Evolutionary conservation across 2,113 vertebrate genomes (phyloP), one percentile per base, ranked within the genome.

Genomic region (Eolophus roseicapilla): DNA sequence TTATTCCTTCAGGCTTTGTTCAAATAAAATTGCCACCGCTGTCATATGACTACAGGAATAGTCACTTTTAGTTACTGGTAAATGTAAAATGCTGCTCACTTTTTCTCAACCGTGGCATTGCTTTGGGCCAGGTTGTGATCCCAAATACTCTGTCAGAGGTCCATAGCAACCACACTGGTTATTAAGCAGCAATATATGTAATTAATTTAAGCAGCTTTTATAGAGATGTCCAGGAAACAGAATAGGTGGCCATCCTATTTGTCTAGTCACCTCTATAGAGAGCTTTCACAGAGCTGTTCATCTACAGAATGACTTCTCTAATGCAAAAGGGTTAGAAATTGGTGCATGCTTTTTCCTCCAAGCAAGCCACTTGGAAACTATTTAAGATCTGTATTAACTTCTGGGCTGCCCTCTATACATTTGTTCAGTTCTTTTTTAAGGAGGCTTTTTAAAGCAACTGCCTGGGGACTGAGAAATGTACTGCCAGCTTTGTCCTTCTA

Each of bases 1-100:
- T 94, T 91, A 25, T 59, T 92, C 85, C 78, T 90, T 70, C 3
- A 2, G 92, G 67, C 78, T 85, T 86, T 95, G 75, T 69, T 95
- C 70, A 85, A 82, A 86, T 80, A 76, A 88, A 91, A 95, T 95
- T 95, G 70, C 68, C 59, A 53, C n/a, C 59, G 74, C 41, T 68
- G 82, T 92, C 81, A 65, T 33, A 82, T 44, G 53, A 62, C 70
- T 62, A 39, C 41, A 79, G 70, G 39, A 79, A 73, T 10, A 87
- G 35, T 67, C 62, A 46, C 59, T 82, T 78, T 64, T 85, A 73
- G 78, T 90, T 79, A 41, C 78, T 37, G 44, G 70, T 64, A 90
- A 93, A 82, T 43, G 12, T 73, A 53, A 90, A 92, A 62, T 17
- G 7, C 44, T 88, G 41, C 46, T 87, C 53, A 37, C 13, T 91